Percentiles rank a stretch among this genome's conserved stretches.
Conservation (phyloP, 1,140 invertebrate genomes). For the Calephelis virginiensis region DNA sequence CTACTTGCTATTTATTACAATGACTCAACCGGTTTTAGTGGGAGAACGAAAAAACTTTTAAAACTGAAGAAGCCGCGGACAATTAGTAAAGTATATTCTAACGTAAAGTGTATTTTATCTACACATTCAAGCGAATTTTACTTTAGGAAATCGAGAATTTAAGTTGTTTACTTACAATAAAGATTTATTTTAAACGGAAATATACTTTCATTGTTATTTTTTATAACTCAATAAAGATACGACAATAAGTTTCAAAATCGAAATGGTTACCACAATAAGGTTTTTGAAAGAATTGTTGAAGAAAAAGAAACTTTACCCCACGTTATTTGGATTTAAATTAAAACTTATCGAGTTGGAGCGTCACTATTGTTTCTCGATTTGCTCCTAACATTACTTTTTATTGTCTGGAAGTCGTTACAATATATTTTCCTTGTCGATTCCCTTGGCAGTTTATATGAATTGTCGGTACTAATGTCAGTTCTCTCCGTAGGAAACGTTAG, state of each 20-base stretch:
- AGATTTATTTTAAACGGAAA: slow-evolving; percentile 1
- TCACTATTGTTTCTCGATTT: slow-evolving; percentile 58
- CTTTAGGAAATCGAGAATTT: too few species aligned
- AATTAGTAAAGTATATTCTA: too few species aligned
- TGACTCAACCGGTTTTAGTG: too few species aligned
- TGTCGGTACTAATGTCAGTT: slow-evolving; percentile 33
- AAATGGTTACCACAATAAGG: slow-evolving; percentile 15
- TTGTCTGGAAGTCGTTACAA: slow-evolving; percentile 44
- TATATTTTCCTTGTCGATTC: slow-evolving; percentile 44
- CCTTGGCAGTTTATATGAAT: slow-evolving; percentile 40
- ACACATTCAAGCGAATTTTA: too few species aligned
- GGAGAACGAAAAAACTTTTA: too few species aligned
- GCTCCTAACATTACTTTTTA: slow-evolving; percentile 58
- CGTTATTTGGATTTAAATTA: slow-evolving; percentile 1
- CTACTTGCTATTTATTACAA: too few species aligned
- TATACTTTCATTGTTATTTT: slow-evolving; percentile 14
- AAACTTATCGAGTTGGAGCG: slow-evolving; percentile 25
- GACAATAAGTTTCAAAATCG: slow-evolving; percentile 14
- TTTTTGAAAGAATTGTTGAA: neutral
- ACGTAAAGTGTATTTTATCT: too few species aligned
- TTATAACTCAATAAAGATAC: slow-evolving; percentile 15
- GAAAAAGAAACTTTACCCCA: neutral
- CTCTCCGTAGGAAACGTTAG: slow-evolving; percentile 4
- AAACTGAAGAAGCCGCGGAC: too few species aligned
- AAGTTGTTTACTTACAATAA: too few species aligned